These are phyloP conservation scores for Agrochola lychnidis DNA, from an alignment of 2,888 invertebrate species.

Conservation along the genomic window DNA sequence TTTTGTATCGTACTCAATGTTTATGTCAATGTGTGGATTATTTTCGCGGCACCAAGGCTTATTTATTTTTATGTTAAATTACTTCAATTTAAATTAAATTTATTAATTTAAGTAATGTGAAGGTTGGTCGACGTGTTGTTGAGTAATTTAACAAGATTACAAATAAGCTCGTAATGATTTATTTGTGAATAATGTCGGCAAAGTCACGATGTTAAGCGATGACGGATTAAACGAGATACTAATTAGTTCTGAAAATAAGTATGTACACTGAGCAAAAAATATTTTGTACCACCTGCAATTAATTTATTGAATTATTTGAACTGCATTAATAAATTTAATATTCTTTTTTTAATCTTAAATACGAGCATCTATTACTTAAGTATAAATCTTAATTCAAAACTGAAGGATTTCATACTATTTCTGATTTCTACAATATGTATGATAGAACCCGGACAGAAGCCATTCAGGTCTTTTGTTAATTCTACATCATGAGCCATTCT, in stretches of 20 bases:
- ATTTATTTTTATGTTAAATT: constrained; percentile 51
- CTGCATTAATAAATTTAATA: not conserved
- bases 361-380: not conserved
- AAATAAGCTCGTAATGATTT: constrained; percentile 39
- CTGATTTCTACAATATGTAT: not conserved
- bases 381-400: not conserved
- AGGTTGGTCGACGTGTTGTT: constrained; percentile 49
- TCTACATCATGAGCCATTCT: not conserved
- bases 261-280: not conserved
- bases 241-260: constrained; percentile 25
- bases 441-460: not conserved
- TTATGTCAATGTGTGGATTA: constrained; percentile 15
- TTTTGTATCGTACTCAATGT: constrained; percentile 20
- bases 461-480: not conserved
- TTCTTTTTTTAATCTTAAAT: not conserved
- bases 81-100: constrained; percentile 56
- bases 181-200: constrained; percentile 33
- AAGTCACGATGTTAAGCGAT: constrained; percentile 39
- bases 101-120: constrained; percentile 61
- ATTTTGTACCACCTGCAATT: not conserved
- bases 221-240: constrained; percentile 39
- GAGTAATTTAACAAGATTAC: constrained; percentile 58
- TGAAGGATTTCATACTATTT: not conserved
- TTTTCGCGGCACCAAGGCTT: constrained; percentile 40
- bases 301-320: not conserved